phyloP scores from a whole-genome alignment of 2,797 vertebrate species.

The Scomberomorus guttatus region DNA sequence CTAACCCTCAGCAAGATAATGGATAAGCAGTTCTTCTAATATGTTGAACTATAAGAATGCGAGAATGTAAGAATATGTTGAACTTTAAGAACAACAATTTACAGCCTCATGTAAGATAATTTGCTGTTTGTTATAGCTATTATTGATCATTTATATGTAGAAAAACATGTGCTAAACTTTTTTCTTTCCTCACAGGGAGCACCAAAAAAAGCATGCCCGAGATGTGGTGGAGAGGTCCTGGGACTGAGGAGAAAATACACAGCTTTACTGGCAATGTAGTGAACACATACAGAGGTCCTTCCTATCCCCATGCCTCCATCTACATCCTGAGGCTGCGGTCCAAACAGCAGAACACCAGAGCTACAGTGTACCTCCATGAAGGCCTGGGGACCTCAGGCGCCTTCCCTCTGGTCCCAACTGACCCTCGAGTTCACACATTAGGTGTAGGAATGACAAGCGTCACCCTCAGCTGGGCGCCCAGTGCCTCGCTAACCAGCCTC shows the following conservation, averaged over 20 bases:
- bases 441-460: conserved; percentile 90
- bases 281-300: conserved; percentile 86
- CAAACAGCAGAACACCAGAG: conserved; percentile 86
- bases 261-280: conserved; percentile 87
- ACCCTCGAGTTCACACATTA: conserved; percentile 87
- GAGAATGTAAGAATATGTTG: no score
- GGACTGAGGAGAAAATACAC: conserved; percentile 84
- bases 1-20: not conserved
- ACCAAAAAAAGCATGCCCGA: conserved; percentile 84
- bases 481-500: conserved; percentile 81
- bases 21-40: not conserved
- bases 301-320: conserved; percentile 81
- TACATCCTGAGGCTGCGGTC: conserved; percentile 89
- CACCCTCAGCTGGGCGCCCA: conserved; percentile 91
- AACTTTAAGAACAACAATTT: not conserved
- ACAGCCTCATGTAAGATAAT: not conserved
- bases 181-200: conserved; percentile 76
- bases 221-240: conserved; percentile 85
- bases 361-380: conserved; percentile 86
- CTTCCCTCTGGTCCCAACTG: conserved; percentile 88
- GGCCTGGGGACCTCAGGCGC: conserved; percentile 79
- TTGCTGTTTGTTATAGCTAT: not conserved
- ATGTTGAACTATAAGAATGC: not conserved
- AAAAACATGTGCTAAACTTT: not conserved
- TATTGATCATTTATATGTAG: no score